Evolutionary conservation across 2,888 invertebrate genomes (phyloP), one percentile per base, ranked within the genome.

Genomic region (Rhodophaea formosa): DNA sequence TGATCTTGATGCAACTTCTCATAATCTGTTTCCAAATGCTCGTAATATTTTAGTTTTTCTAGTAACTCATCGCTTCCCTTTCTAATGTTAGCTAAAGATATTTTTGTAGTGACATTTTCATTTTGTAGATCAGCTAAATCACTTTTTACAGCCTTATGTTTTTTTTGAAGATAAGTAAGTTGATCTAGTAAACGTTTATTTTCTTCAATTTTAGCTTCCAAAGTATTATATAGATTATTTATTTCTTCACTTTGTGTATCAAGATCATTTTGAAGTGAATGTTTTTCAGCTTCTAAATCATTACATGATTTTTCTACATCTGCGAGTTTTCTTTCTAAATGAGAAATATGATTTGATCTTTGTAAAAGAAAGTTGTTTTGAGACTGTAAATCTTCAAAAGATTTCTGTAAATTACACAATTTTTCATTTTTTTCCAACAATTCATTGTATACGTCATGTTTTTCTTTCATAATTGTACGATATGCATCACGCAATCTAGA

Each of bases 161-260:
- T 63, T 6, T 46, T 17, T 56, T 83, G 66, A 55, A 83, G 67
- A 2, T 46, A 56, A 57, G 73, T 69, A 10, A 84, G 63, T 59
- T 82, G 65, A 44, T 72, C 58, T 51, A 57, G 60, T 52, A 87
- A 66, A 5, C 67, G 62, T 59, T 58, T 64, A 56, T 84, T 86
- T 67, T 87, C 84, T 57, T 79, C 73, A 35, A 69, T 77, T 74
- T 80, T 82, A 1, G 16, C 63, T 60, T 86, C 74, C 44, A 88
- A 65, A 7, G 58, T 64, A 51, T 76, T 70, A 39, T 66, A 65
- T 54, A 85, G 71, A 59, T 74, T 66, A 57, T 75, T 75, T 1
- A 77, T 59, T 71, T 82, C 77, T 32, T 74, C 63, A 12, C 59
- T 72, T 76, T 82, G 82, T 17, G 60, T 63, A 39, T 76, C 66